Conservation (phyloP, 64 coral and sea anemone genomes). For the Porites australiensis region DNA sequence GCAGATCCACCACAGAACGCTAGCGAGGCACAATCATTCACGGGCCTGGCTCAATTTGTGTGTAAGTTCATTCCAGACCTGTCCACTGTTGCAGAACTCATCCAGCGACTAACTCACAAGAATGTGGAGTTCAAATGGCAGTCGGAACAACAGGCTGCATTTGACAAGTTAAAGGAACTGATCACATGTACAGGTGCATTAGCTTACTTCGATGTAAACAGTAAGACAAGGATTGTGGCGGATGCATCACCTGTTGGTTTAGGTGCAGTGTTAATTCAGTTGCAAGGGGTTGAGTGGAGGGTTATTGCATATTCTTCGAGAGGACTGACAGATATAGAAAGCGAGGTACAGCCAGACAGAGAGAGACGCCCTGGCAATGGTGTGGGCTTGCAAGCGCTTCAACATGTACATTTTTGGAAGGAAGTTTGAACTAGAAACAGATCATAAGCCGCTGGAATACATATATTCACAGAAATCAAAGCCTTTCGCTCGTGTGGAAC, state of each 20-base stretch:
- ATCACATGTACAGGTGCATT: not conserved
- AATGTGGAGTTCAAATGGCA: not conserved
- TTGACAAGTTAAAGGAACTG: not conserved
- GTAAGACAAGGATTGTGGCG: conserved; percentile 14
- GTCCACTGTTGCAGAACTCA: not conserved
- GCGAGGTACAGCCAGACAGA: conserved; percentile 42
- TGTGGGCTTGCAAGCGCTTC: conserved; percentile 61
- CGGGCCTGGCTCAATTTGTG: too few species aligned
- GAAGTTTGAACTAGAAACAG: not conserved
- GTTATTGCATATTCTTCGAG: conserved; percentile 16
- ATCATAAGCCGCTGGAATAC: conserved; percentile 30
- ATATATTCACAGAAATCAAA: conserved; percentile 22
- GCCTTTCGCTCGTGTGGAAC: conserved; percentile 26
- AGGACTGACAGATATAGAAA: conserved; percentile 6
- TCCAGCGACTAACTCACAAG: not conserved
- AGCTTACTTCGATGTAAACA: not conserved
- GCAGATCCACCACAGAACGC: conserved; percentile 10
- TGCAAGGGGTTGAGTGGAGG: conserved; percentile 2
- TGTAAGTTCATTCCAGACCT: not conserved
- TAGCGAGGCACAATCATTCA: not conserved
- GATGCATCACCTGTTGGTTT: conserved; percentile 17
- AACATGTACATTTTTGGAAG: conserved; percentile 42
- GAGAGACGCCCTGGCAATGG: conserved; percentile 22
- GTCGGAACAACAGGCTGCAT: not conserved
- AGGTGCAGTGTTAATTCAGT: not conserved